These are phyloP conservation scores for Cotesia typhae DNA, from an alignment of 1,140 invertebrate species.

Conservation along the genomic window DNA sequence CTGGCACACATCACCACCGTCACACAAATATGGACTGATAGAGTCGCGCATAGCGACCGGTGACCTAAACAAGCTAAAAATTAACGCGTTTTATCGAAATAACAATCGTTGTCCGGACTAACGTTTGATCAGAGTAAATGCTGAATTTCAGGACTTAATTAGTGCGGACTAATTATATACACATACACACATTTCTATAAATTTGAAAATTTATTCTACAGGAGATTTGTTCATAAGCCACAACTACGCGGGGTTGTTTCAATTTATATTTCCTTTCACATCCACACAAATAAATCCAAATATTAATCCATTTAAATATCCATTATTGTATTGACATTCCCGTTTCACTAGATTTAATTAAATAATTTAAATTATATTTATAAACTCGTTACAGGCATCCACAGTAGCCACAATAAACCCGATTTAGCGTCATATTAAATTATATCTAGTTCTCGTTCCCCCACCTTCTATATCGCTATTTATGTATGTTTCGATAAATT, in stretches of 20 bases:
- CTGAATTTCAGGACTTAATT: conserved; percentile 37
- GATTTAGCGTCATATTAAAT: no score
- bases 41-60: no score
- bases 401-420: neutral
- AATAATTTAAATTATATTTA: neutral
- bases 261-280: conserved; percentile 1
- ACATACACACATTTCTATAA: no score
- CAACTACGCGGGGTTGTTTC: neutral
- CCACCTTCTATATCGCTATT: no score
- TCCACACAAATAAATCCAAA: neutral
- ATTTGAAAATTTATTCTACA: conserved; percentile 12
- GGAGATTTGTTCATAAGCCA: conserved; percentile 4
- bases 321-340: conserved; percentile 7
- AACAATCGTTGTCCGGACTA: conserved; percentile 27
- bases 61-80: conserved; percentile 15
- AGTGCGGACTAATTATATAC: neutral
- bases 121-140: conserved; percentile 34
- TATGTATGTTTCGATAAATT: neutral
- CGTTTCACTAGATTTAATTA: conserved; percentile 1
- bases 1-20: no score
- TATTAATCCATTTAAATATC: no score
- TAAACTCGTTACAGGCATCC: neutral
- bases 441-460: no score
- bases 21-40: no score
- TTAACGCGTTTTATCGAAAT: conserved; percentile 38